These are phyloP conservation scores for Willowsia nigromaculata DNA, from an alignment of 2,888 invertebrate species.

Conservation along the genomic window DNA sequence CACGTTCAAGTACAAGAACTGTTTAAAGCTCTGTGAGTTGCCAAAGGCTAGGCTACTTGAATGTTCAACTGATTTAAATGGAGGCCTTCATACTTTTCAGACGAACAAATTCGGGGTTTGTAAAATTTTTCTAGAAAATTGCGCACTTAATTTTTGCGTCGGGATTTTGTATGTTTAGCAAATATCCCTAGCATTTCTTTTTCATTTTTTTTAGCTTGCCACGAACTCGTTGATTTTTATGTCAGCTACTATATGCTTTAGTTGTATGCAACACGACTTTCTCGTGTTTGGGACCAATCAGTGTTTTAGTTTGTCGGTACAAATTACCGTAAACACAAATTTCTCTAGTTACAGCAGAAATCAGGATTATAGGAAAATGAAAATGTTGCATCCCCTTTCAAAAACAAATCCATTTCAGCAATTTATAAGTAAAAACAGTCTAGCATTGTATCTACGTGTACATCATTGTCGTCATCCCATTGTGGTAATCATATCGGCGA, in stretches of 20 bases:
- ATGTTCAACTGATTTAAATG: too few relatives aligned
- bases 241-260: not conserved
- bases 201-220: not conserved
- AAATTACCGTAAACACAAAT: not conserved
- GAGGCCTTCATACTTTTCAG: too few relatives aligned
- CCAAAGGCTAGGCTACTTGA: too few relatives aligned
- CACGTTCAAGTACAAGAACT: too few relatives aligned
- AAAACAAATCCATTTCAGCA: not conserved
- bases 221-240: not conserved
- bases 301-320: not conserved
- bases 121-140: too few relatives aligned
- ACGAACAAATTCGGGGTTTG: too few relatives aligned
- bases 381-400: not conserved
- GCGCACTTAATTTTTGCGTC: not conserved
- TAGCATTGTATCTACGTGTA: not conserved
- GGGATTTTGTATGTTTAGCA: not conserved
- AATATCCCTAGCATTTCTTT: not conserved
- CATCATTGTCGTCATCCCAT: not conserved
- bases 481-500: conserved; percentile 9
- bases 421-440: not conserved
- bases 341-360: not conserved
- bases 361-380: not conserved
- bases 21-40: too few relatives aligned
- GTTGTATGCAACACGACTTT: not conserved
- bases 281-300: not conserved